Evolutionary conservation across 1,140 invertebrate genomes (phyloP).

Genomic region (Trachelipus rathkii): DNA sequence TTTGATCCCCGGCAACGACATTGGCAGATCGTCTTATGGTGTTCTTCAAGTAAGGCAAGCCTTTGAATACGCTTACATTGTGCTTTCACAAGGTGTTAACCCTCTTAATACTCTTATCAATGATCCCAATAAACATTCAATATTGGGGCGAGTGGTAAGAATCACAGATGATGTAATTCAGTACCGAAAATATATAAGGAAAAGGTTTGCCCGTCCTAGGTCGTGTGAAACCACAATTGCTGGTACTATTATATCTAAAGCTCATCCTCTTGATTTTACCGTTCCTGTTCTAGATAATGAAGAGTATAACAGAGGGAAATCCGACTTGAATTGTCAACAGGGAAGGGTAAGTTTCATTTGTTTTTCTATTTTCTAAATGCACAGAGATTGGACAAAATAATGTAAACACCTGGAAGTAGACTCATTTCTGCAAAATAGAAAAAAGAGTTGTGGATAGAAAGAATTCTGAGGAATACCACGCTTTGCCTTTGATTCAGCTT

Average conservation of each 20-base stretch:
- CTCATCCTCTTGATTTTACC: neutral
- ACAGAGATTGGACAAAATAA: no score
- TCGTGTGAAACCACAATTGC: neutral
- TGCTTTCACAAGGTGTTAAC: conserved; percentile 65
- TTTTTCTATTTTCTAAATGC: no score
- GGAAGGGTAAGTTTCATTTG: no score
- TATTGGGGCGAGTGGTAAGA: conserved; percentile 82
- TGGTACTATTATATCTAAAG: neutral
- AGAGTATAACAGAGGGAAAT: neutral
- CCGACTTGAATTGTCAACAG: neutral
- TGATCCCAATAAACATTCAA: conserved; percentile 51
- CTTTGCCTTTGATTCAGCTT: no score
- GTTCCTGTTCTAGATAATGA: neutral
- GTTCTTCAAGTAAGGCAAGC: conserved; percentile 82
- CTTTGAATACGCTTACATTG: conserved; percentile 90
- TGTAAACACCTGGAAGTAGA: no score
- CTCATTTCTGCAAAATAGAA: no score
- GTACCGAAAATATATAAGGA: conserved; percentile 63
- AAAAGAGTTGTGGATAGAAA: no score
- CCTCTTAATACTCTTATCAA: conserved; percentile 42
- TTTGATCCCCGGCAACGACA: conserved; percentile 88
- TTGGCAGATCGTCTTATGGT: conserved; percentile 94
- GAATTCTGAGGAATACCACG: no score
- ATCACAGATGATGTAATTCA: conserved; percentile 90
- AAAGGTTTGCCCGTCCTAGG: conserved; percentile 43